Evolutionary conservation across 2,797 vertebrate species (phyloP).

Genomic region (Melanotaenia trifasciata): DNA sequence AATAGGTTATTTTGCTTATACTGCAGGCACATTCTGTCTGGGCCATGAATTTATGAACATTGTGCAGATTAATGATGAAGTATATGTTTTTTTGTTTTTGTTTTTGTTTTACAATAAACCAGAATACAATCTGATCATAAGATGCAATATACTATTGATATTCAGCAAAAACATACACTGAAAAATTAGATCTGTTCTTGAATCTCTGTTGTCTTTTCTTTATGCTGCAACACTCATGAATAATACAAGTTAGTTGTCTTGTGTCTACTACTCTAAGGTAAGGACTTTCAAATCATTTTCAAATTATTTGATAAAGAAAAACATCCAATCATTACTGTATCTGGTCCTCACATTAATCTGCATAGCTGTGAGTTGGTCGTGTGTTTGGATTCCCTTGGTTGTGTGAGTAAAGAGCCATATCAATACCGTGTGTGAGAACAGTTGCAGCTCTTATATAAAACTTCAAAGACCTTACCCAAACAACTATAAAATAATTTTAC

Average conservation of each 20-base stretch:
- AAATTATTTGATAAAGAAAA: not conserved
- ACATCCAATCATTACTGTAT: not conserved
- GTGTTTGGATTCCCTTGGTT: not conserved
- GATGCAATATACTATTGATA: too few relatives aligned
- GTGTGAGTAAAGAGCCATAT: not conserved
- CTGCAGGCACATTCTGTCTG: too few relatives aligned
- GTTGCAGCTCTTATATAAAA: constrained; percentile 34
- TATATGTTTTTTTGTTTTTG: too few relatives aligned
- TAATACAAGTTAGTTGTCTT: not conserved
- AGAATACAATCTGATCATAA: too few relatives aligned
- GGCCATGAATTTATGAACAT: too few relatives aligned
- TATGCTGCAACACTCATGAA: not conserved
- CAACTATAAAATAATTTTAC: constrained; percentile 23
- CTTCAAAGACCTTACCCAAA: constrained; percentile 41
- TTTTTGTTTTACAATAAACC: too few relatives aligned
- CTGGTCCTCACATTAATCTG: not conserved
- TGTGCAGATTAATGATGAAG: too few relatives aligned
- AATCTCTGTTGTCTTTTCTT: not conserved
- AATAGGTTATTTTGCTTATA: too few relatives aligned
- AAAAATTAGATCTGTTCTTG: too few relatives aligned
- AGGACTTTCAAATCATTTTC: not conserved
- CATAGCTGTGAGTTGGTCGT: not conserved
- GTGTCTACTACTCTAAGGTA: not conserved
- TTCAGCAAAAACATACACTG: too few relatives aligned
- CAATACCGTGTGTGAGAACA: constrained; percentile 9